Evolutionary conservation across 2,797 vertebrate species (phyloP), one percentile per base, ranked within the genome.

Genomic region (Gastrophryne carolinensis): DNA sequence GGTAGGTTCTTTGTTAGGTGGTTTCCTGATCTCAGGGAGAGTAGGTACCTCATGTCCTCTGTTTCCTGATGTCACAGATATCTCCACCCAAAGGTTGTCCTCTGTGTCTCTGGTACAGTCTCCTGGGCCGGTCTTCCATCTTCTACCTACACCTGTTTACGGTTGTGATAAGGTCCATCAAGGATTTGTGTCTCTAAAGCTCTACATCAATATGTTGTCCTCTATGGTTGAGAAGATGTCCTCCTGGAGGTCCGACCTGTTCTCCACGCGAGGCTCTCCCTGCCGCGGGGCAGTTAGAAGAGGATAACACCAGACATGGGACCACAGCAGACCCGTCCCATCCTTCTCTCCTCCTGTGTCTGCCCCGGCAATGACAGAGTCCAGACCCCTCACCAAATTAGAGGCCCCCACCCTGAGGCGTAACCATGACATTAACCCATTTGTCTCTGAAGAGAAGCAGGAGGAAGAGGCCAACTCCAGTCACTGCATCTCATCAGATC

Each of bases 341-440:
- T 29, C 24, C 35, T 11, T 32, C 30, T 64, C 62, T 3, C 23
- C 5, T 17, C 32, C 30, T 29, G 30, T 27, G 27, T 30, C 23
- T 12, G 13, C 39, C 15, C 65, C 53, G 49, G 12, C 24, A 53
- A 67, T 67, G 30, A 53, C 44, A 49, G 30, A 49, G 47, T 32
- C 63, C 61, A 44, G 62, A 49, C 37, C 11, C 37, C 17, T 29
- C 2, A 35, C 63, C 65, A 68, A 68, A 54, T n/a, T 54, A 26
- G 3, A 35, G 9, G 17, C 44, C 30, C 63, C 47, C 30, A 12
- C 49, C 21, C 12, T 26, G 37, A 15, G 47, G 65, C 24, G 50
- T 24, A 10, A 12, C 49, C 26, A 11, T 9, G n/a, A 54, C 49
- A 26, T 54, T 68, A 68, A 68, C 65, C 32, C 50, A 26, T 39